A percentile compares a stretch with the other conserved stretches of the same genome.
These are phyloP conservation scores for Acridotheres tristis DNA, from an alignment of 2,797 vertebrate species.

Conservation along the genomic window DNA sequence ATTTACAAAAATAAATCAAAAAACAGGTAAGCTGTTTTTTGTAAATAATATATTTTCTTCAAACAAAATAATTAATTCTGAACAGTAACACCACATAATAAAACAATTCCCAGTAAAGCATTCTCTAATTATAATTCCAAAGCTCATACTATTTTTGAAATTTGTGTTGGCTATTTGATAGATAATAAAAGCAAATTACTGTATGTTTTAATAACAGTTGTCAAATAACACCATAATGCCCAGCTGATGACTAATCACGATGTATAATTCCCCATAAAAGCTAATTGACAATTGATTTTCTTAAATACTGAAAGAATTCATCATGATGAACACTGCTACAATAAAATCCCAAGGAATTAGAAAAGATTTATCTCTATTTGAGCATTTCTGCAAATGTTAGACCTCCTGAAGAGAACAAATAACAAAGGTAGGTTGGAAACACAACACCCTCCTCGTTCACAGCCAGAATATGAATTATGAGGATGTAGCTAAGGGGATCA, in stretches of 20 bases:
- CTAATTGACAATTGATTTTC: conserved; percentile 73
- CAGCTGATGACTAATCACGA: conserved; percentile 53
- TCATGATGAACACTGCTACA: conserved; percentile 57
- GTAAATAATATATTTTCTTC: conserved; percentile 57
- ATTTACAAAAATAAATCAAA: background rate
- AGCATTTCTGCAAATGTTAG: conserved; percentile 60
- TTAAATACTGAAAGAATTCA: conserved; percentile 71
- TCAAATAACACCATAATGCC: conserved; percentile 59
- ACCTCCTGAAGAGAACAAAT: conserved; percentile 14
- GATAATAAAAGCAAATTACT: conserved; percentile 73
- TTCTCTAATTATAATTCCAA: conserved; percentile 59
- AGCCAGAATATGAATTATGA: background rate
- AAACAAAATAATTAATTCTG: conserved; percentile 63
- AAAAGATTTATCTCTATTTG: conserved; percentile 65
- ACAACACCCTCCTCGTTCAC: background rate
- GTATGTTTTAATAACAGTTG: conserved; percentile 68
- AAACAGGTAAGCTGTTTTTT: conserved; percentile 22
- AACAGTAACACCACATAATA: background rate
- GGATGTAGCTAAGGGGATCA: background rate
- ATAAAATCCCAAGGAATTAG: conserved; percentile 67
- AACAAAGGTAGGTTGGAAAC: conserved; percentile 23
- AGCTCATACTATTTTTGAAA: conserved; percentile 65
- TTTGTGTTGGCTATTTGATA: conserved; percentile 59
- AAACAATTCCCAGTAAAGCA: conserved; percentile 54
- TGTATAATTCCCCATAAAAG: conserved; percentile 66